Base-by-base conservation (phyloP, 2,797 vertebrate species). In the Glyptemys insculpta region DNA sequence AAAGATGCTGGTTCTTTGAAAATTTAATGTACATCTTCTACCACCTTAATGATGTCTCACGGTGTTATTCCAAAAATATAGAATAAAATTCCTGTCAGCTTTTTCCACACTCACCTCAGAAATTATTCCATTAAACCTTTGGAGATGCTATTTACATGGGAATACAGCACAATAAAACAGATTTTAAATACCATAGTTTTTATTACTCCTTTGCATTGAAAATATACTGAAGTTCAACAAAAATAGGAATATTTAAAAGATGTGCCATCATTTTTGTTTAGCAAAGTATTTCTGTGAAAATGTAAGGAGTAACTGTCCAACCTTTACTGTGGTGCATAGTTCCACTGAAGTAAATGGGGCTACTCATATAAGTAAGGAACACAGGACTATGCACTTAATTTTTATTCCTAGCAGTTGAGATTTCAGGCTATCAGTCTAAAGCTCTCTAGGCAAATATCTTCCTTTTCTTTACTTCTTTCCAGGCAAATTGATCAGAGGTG, bases 401-500 rank as follows among this genome's bases (percentile, higher is more conserved):
- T 97, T 97, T 93, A 95, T 97, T 96, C 96, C 68, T 92, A 97
- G 84, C 27, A 93, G 81, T 94, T 96, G 92, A 93, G 76, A 82
- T 94, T 97, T 97, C 47, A 87, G 54, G 83, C 41, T 83, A 93
- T 87, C 94, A 94, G 90, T 96, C 81, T 83, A 96, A 93, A 91
- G 44, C 18, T 87, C 82, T 97, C 86, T 92, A 95, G 96, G 93
- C 65, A 97, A 97, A 81, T 91, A 94, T 90, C 94, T 96, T 97
- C 83, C 82, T 97, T 95, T 97, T 92, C 94, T 96, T 97, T 92
- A 85, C 94, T 98, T 97, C 94, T 98, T 98, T 98, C 95, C 83
- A 96, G 93, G 93, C 95, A 97, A 98, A 98, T 96, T 97, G 98
- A 98, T 98, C 95, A 97, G 96, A 88, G 37, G 65, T 97, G 92